Base-by-base conservation (phyloP, 92 coral and sea anemone genomes). In the Umimayanthus chanpuru region DNA sequence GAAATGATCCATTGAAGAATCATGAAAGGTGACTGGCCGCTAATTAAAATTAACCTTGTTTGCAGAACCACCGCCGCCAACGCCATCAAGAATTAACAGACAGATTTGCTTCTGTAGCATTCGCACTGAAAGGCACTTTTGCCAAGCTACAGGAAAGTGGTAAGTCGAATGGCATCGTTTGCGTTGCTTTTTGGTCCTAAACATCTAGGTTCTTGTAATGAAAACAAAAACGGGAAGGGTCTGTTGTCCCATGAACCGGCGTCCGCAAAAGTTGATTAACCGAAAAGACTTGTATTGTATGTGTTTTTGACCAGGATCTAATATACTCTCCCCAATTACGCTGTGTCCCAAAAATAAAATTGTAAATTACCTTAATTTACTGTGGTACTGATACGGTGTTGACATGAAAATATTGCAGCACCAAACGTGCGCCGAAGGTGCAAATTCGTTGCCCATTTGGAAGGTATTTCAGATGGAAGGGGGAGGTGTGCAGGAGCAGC, bases 71-170 rank as follows among this genome's bases (percentile, higher is more conserved):
- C 10, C 83, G 83, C 61, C 68, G 77, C 65, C 86, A 47, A 44
- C 86, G 86, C 23, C 76, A 68, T 16, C 86, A 44, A 43, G 77
- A 68, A 32, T 10, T 68, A 70, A 82, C 28, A 79, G 44, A 79
- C 86, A 70, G 41, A 43, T 40, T 70, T 70, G 64, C 38, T 6
- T 36, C 76, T 70, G 39, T 82, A 82, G 86, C 86, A 26, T 67
- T 82, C 66, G 76, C 65, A 67, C 15, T 82, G 11, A 82, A 43
- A 41, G 61, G 28, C 44, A 83, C 87, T 26, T 3, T 44, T 70
- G 78, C 87, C 25, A 83, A 83, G 61, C 40, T 83, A 26, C 87
- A 83, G 10, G 87, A 83, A 50, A 70, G 43, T 28, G 87, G 87
- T 83, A 83, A 83, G 77, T 68, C 49, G 1, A 80, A 73, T 83